Conservation (phyloP, 2,113 vertebrate genomes). For the Myanophis thanlyinensis region DNA sequence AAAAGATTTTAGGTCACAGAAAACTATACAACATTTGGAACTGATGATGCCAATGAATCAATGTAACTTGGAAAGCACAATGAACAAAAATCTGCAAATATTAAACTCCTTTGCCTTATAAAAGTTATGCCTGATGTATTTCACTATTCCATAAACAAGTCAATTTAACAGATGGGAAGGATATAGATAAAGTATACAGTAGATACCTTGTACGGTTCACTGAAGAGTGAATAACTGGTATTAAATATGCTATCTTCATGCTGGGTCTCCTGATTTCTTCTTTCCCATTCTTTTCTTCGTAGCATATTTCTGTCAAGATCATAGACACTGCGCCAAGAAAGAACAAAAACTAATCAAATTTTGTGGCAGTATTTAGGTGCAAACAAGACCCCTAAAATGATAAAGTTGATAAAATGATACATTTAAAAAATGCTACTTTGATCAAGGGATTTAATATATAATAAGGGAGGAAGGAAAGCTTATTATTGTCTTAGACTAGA, state of each 20-base stretch:
- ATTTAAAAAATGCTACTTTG: background rate
- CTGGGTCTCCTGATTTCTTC: slow-evolving; percentile 76
- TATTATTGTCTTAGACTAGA: background rate
- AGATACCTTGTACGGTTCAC: slow-evolving; percentile 80
- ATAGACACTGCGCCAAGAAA: slow-evolving; percentile 67
- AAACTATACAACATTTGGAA: background rate
- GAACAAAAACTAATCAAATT: slow-evolving; percentile 3
- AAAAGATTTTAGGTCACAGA: background rate
- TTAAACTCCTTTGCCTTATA: background rate
- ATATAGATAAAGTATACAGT: slow-evolving; percentile 26
- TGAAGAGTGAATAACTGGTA: slow-evolving; percentile 78
- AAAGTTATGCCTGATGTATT: background rate
- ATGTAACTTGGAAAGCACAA: background rate
- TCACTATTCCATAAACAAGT: background rate
- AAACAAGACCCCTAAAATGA: slow-evolving; percentile 48
- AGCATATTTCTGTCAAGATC: slow-evolving; percentile 79
- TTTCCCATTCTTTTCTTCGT: slow-evolving; percentile 78
- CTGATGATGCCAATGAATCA: background rate
- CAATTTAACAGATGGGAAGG: background rate
- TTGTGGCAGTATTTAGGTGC: background rate
- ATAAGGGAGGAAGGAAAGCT: background rate
- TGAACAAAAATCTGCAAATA: background rate
- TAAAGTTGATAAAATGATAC: slow-evolving; percentile 40
- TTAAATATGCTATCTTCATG: slow-evolving; percentile 71
- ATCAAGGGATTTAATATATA: background rate